Evolutionary conservation across 2,113 vertebrate species (phyloP).

Genomic region (Propithecus coquereli): DNA sequence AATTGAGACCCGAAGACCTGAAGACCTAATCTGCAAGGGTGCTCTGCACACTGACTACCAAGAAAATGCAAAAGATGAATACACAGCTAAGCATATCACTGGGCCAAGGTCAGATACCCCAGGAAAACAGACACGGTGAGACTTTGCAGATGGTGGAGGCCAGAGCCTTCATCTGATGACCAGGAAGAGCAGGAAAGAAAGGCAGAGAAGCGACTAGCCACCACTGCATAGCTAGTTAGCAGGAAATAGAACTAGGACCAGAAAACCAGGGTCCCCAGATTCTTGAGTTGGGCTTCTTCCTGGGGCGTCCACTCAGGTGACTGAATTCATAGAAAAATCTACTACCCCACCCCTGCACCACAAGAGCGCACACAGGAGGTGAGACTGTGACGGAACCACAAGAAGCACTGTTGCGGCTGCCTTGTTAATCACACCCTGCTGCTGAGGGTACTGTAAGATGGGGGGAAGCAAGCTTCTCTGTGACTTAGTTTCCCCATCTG

Average conservation of each 20-base stretch:
- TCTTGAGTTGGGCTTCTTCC: not conserved
- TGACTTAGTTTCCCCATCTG: not conserved
- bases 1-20: not conserved
- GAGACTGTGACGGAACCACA: not conserved
- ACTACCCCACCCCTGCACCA: not conserved
- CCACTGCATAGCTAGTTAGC: fast-evolving
- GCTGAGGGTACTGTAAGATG: not conserved
- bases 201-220: not conserved
- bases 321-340: not conserved
- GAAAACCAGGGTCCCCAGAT: not conserved
- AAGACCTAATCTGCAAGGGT: too few species aligned
- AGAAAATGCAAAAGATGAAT: not conserved
- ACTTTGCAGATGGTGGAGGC: not conserved
- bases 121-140: not conserved
- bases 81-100: not conserved
- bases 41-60: fast-evolving
- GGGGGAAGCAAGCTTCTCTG: not conserved
- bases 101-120: not conserved
- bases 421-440: not conserved
- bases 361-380: not conserved
- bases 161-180: not conserved
- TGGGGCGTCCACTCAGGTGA: too few species aligned
- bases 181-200: not conserved
- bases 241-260: not conserved
- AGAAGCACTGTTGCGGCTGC: not conserved